Evolutionary conservation across 2,113 vertebrate species (phyloP).

Genomic region (Calidris pygmaea): DNA sequence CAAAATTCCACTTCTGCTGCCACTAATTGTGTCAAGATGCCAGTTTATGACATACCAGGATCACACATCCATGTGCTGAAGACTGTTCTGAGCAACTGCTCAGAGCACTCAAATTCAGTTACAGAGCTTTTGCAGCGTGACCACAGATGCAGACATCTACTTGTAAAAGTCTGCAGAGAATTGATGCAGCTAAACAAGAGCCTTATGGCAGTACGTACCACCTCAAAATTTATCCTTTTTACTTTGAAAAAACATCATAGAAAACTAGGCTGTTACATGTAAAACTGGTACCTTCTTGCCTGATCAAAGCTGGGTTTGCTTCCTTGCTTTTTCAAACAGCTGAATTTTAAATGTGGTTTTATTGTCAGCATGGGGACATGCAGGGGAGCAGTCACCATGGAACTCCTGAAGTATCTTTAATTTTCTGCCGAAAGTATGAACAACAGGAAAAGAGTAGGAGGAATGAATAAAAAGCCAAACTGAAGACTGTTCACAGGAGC

Average conservation of each 20-base stretch:
- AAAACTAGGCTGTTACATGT: background rate
- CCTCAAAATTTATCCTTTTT: background rate
- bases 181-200: background rate
- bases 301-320: background rate
- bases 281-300: background rate
- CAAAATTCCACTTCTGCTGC: background rate
- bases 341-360: background rate
- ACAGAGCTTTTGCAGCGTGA: background rate
- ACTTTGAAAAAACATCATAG: background rate
- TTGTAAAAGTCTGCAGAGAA: background rate
- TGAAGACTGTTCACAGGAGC: background rate
- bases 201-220: background rate
- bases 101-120: background rate
- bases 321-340: background rate
- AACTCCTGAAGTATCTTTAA: background rate
- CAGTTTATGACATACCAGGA: background rate
- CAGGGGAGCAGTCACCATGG: background rate
- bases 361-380: background rate
- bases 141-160: background rate
- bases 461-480: background rate
- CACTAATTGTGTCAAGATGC: background rate
- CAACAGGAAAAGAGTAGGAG: background rate
- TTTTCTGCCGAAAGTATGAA: background rate
- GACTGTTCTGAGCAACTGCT: background rate
- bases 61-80: rapidly evolving